Conservation (phyloP, 2,113 vertebrate species). For the Trogon surrucura region DNA sequence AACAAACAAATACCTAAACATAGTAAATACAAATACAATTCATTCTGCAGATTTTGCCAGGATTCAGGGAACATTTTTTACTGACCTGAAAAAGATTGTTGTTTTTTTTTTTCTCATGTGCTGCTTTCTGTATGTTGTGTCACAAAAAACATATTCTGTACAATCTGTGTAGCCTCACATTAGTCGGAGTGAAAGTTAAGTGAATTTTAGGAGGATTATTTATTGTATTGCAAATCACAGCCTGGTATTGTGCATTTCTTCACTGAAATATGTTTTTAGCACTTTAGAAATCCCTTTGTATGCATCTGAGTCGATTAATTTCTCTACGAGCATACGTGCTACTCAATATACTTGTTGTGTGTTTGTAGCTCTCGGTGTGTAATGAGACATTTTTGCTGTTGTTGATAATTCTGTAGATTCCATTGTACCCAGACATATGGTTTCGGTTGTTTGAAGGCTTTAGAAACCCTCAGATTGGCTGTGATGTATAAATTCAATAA, state of each 20-base stretch:
- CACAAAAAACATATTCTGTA: slow-evolving; percentile 55
- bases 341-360: slow-evolving; percentile 46
- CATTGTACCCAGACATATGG: slow-evolving; percentile 52
- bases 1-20: slow-evolving; percentile 27
- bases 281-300: slow-evolving; percentile 56
- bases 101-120: not conserved
- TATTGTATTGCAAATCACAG: slow-evolving; percentile 58
- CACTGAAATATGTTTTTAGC: slow-evolving; percentile 43
- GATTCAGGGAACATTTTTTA: slow-evolving; percentile 36
- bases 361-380: not conserved
- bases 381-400: slow-evolving; percentile 63
- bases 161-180: slow-evolving; percentile 56
- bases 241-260: slow-evolving; percentile 25
- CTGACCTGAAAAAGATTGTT: slow-evolving; percentile 29
- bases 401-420: slow-evolving; percentile 50
- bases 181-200: slow-evolving; percentile 43
- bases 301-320: slow-evolving; percentile 57
- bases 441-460: slow-evolving; percentile 56
- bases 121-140: slow-evolving; percentile 27
- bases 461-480: slow-evolving; percentile 20
- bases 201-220: slow-evolving; percentile 66
- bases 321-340: not conserved
- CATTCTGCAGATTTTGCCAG: slow-evolving; percentile 20
- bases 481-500: slow-evolving; percentile 54
- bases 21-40: slow-evolving; percentile 52